These are phyloP conservation scores for Ophthalmolycus amberensis DNA, from an alignment of 2,113 vertebrate species.

Conservation along the genomic window DNA sequence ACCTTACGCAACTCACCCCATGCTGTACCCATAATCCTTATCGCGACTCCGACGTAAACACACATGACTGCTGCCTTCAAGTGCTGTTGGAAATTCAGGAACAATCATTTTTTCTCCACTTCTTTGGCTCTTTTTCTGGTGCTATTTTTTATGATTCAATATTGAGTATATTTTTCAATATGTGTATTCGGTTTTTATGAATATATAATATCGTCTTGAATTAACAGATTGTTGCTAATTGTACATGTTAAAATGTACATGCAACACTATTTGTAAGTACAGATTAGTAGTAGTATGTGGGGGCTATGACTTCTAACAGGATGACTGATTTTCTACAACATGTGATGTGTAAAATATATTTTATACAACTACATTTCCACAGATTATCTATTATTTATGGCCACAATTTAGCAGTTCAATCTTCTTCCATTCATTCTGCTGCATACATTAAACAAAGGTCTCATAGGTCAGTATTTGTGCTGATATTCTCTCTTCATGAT, in stretches of 20 bases:
- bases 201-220: background rate
- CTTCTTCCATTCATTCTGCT: background rate
- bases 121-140: background rate
- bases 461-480: background rate
- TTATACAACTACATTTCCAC: background rate
- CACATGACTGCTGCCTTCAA: slow-evolving; percentile 46
- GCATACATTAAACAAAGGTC: background rate
- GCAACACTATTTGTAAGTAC: background rate
- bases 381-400: too few relatives aligned
- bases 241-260: background rate
- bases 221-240: background rate
- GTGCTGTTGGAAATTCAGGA: slow-evolving; percentile 20
- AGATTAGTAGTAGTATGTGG: background rate
- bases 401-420: background rate
- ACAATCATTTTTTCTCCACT: background rate
- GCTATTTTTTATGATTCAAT: background rate
- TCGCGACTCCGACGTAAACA: slow-evolving; percentile 18
- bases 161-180: background rate
- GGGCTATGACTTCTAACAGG: background rate
- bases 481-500: background rate
- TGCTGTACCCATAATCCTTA: slow-evolving; percentile 74
- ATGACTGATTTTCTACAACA: background rate
- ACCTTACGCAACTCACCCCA: slow-evolving; percentile 70
- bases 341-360: background rate
- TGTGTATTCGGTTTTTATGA: background rate